Percentiles rank a stretch among this genome's conserved stretches.
Evolutionary conservation across 1,140 invertebrate species (phyloP).

Genomic region (Saxidomus purpurata): DNA sequence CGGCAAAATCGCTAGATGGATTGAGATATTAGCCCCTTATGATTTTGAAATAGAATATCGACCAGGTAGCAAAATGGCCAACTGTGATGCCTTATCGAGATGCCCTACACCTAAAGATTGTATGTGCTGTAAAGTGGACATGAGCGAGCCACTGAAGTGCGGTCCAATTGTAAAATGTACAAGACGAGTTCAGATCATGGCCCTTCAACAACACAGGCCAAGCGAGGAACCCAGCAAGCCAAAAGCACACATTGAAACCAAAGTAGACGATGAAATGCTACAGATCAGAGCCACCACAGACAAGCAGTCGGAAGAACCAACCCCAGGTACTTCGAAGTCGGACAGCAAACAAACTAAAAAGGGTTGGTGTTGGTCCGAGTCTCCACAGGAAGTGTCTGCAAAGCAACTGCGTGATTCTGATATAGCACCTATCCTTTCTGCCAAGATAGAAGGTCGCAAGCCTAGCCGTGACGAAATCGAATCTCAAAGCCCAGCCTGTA

Average conservation of each 20-base stretch:
- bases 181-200: not conserved
- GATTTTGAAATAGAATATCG: slow-evolving; percentile 75
- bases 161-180: slow-evolving; percentile 36
- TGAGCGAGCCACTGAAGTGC: slow-evolving; percentile 39
- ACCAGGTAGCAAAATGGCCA: slow-evolving; percentile 65
- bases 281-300: not conserved
- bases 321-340: not conserved
- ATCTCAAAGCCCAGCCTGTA: not conserved
- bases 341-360: not conserved
- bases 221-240: not conserved
- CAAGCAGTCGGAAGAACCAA: not conserved
- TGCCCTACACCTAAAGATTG: slow-evolving; percentile 28
- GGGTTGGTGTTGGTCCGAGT: not conserved
- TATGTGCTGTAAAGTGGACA: slow-evolving; percentile 25
- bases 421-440: slow-evolving; percentile 1
- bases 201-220: not conserved
- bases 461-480: slow-evolving; percentile 7
- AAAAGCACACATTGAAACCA: not conserved
- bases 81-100: slow-evolving; percentile 75
- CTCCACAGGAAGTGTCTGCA: not conserved
- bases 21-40: slow-evolving; percentile 70
- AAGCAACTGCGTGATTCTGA: slow-evolving; percentile 6
- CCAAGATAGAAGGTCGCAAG: not conserved
- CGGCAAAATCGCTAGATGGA: slow-evolving; percentile 75
- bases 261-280: not conserved